Base-by-base conservation (phyloP, 2,888 invertebrate species). In the Pristionchus japonicus region DNA sequence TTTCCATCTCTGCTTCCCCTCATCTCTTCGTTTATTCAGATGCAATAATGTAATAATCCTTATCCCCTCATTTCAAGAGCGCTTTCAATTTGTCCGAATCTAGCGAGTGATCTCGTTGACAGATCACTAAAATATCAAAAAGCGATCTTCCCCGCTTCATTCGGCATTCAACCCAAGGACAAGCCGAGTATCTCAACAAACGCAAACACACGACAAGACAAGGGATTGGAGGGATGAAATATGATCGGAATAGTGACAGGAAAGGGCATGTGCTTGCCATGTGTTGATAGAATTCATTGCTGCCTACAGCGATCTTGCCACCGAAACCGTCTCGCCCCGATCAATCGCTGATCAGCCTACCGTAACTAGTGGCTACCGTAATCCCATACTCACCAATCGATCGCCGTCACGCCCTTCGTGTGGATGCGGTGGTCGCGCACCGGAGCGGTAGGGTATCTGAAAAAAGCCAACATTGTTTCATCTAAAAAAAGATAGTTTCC, bases 391-490 rank as follows among this genome's bases (percentile, higher is more conserved):
- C 34, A 90, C 90, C 90, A 90, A 87, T 90, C 90, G 34, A 90
- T 70, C 37, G 88, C 86, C 15, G 90, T 90, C n/a, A 90, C 52
- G n/a, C 90, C 90, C 43, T 82, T 84, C 86, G 89, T 52, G 80
- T 90, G 90, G 52, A 89, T 89, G 27, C 89, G 84, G 70, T 89
- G 89, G 31, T 90, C 89, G 49, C 89, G 88, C 34, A 90, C 74
- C 13, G 90, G 90, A 3, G 89, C 89, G 9, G 89, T 87, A 2
- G 89, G 89, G 80, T 88, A 90, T 74, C 86, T 85, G 23, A 7
- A 61, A 85, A 40, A 34, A 7, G n/a, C n/a, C n/a, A n/a, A n/a
- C n/a, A n/a, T n/a, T n/a, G n/a, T n/a, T n/a, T n/a, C n/a, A n/a
- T n/a, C n/a, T n/a, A n/a, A n/a, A n/a, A n/a, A n/a, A n/a, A n/a